These are phyloP conservation scores for Onychostruthus taczanowskii DNA, from an alignment of 2,113 vertebrate species.

Conservation along the genomic window DNA sequence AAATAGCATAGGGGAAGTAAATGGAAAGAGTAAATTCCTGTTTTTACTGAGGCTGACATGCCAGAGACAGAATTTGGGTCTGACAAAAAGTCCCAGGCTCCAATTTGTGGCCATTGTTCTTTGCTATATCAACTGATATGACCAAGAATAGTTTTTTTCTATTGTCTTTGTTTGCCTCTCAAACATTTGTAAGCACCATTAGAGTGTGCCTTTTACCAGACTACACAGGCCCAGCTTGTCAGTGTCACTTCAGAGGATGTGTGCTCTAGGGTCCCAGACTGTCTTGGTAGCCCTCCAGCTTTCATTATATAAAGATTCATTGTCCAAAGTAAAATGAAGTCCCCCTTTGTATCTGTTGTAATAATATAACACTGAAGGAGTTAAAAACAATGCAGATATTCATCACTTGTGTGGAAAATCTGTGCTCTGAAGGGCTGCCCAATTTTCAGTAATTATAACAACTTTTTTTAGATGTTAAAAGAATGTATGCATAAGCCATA, in stretches of 20 bases:
- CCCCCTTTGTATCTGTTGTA: neutral
- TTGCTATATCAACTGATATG: neutral
- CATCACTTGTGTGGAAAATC: constrained; percentile 25
- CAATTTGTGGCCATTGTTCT: neutral
- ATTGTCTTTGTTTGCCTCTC: neutral
- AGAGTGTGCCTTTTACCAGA: neutral
- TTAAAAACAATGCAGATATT: constrained; percentile 37
- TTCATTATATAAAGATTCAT: constrained; percentile 17
- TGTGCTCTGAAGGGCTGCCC: constrained; percentile 46
- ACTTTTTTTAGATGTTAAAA: constrained; percentile 52
- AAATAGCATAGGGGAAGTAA: neutral
- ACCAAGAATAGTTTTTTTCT: neutral
- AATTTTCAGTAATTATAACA: constrained; percentile 27
- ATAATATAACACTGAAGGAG: constrained; percentile 23
- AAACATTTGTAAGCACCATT: neutral
- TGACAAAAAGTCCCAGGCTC: neutral
- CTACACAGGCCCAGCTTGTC: constrained; percentile 7
- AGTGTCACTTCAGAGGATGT: neutral
- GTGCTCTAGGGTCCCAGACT: neutral
- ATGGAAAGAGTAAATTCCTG: neutral
- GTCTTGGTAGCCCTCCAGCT: constrained; percentile 22
- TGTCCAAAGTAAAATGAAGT: constrained; percentile 26
- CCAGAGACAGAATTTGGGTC: neutral
- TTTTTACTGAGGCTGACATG: neutral
- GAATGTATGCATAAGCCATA: constrained; percentile 45